These are phyloP conservation scores for Acholoe squamosa DNA, from an alignment of 2,888 invertebrate genomes.

Conservation along the genomic window DNA sequence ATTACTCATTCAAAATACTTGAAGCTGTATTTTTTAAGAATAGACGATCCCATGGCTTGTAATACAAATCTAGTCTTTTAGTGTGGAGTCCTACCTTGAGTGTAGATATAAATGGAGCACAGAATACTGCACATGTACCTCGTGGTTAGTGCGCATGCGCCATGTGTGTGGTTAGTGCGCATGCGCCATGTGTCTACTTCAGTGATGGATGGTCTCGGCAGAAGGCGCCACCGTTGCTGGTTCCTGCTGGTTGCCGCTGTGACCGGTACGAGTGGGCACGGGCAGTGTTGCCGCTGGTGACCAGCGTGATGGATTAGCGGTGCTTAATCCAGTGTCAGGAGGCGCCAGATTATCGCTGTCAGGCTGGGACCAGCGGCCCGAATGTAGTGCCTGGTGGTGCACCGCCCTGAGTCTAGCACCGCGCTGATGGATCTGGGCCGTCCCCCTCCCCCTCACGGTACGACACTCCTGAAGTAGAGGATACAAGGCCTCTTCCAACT, in stretches of 20 bases:
- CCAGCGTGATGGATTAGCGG: constrained; percentile 43
- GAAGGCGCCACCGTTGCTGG: neutral
- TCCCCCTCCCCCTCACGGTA: neutral
- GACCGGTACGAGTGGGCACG: constrained; percentile 21
- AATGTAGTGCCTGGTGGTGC: neutral
- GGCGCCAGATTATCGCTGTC: constrained; percentile 50
- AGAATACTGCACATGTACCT: neutral
- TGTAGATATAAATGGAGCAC: too few relatives aligned
- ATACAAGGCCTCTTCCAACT: neutral
- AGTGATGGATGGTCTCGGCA: constrained; percentile 29
- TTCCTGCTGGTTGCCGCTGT: neutral
- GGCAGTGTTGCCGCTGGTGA: neutral
- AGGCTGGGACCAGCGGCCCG: neutral
- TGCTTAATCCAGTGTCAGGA: constrained; percentile 43
- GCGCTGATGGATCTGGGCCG: constrained; percentile 39
- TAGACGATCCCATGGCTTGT: too few relatives aligned
- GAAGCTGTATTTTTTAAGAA: too few relatives aligned
- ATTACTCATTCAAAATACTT: too few relatives aligned
- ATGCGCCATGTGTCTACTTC: neutral
- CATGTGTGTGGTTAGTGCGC: constrained; percentile 23
- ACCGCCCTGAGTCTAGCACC: neutral
- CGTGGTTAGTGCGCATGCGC: neutral
- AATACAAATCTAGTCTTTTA: too few relatives aligned
- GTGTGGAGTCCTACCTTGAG: too few relatives aligned
- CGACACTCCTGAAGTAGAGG: neutral